Evolutionary conservation across 64 coral and sea anemone genomes (phyloP).

Genomic region (Montipora foliosa): DNA sequence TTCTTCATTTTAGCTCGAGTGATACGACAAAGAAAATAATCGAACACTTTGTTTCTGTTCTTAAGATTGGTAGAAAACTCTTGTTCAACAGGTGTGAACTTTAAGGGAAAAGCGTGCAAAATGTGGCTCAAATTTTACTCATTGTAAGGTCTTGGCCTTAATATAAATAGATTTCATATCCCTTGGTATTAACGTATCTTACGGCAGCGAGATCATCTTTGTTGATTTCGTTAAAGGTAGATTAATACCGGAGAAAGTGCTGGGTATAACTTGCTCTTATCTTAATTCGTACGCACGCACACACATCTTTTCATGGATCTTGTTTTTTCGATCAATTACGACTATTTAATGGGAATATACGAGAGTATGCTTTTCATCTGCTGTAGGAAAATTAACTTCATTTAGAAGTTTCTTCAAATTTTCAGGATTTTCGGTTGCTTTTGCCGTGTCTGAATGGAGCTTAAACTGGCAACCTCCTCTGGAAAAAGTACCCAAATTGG

Average conservation of each 20-base stretch:
- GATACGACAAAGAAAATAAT: background rate
- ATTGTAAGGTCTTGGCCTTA: background rate
- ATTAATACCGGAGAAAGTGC: background rate
- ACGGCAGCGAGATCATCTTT: background rate
- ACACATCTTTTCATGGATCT: too few relatives aligned
- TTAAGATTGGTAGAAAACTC: background rate
- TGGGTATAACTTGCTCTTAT: too few relatives aligned
- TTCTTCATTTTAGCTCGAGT: background rate
- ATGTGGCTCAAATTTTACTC: conserved; percentile 19
- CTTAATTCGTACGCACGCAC: too few relatives aligned
- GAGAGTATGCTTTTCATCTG: too few relatives aligned
- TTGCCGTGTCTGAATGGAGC: too few relatives aligned
- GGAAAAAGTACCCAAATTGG: too few relatives aligned
- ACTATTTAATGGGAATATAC: too few relatives aligned
- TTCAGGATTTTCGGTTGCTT: background rate
- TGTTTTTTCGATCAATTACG: too few relatives aligned
- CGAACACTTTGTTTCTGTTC: background rate
- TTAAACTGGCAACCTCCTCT: background rate
- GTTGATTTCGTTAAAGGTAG: background rate
- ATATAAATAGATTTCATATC: background rate
- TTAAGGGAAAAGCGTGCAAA: background rate
- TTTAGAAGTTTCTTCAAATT: too few relatives aligned
- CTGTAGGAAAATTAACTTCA: too few relatives aligned
- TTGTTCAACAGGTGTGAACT: conserved; percentile 49
- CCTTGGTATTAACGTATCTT: too few relatives aligned